phyloP scores from a whole-genome alignment of 2,888 invertebrate species.

The Machimus rusticus region DNA sequence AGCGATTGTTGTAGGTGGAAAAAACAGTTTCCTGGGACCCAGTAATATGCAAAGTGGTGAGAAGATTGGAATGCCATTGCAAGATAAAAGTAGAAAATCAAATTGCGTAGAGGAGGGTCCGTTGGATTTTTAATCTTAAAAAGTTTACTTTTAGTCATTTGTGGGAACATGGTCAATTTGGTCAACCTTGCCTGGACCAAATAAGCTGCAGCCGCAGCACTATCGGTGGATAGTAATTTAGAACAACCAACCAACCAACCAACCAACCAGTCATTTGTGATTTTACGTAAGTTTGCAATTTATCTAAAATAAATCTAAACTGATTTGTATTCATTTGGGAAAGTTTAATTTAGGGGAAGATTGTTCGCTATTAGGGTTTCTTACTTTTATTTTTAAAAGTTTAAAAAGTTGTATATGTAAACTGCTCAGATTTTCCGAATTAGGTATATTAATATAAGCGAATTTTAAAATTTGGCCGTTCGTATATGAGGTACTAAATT shows the following conservation, averaged over 20 bases:
- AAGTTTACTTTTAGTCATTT: not conserved
- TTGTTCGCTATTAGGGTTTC: no score
- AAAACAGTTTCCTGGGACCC: not conserved
- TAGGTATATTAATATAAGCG: no score
- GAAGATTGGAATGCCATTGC: not conserved
- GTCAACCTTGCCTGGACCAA: no score
- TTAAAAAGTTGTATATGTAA: no score
- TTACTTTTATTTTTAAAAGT: no score
- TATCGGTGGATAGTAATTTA: no score
- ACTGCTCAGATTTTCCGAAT: no score
- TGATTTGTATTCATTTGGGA: not conserved
- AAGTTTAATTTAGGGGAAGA: not conserved
- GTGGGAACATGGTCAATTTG: no score
- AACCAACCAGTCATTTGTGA: not conserved
- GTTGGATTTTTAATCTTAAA: not conserved
- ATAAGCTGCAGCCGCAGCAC: no score
- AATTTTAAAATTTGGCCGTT: no score
- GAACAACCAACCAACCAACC: no score
- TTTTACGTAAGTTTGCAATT: not conserved
- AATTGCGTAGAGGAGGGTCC: not conserved
- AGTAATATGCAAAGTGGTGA: not conserved
- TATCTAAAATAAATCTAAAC: not conserved
- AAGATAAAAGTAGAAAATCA: not conserved
- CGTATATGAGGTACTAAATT: not conserved
- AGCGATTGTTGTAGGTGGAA: not conserved